These are phyloP conservation scores for Macroglossus sobrinus DNA, from an alignment of 2,113 vertebrate genomes.

Conservation along the genomic window DNA sequence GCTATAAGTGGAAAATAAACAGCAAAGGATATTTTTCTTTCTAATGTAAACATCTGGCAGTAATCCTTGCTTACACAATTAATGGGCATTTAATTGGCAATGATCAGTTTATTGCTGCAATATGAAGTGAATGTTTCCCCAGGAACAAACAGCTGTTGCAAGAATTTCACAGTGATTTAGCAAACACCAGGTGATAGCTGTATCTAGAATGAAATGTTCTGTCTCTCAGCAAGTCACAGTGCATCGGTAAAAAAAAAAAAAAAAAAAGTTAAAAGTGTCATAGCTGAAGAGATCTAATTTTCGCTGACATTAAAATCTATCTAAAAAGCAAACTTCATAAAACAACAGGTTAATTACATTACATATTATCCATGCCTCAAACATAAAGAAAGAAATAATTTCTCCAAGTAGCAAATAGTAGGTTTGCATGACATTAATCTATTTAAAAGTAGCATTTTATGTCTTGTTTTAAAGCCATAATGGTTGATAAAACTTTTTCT, in stretches of 20 bases:
- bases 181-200: constrained; percentile 88
- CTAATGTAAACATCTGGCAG: constrained; percentile 96
- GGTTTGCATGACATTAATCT: constrained; percentile 18
- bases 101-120: constrained; percentile 97
- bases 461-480: constrained; percentile 44
- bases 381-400: constrained; percentile 33
- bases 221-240: constrained; percentile 65
- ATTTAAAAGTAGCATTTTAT: constrained; percentile 50
- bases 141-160: constrained; percentile 96
- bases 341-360: constrained; percentile 51
- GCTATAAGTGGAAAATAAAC: constrained; percentile 86
- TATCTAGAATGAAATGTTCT: constrained; percentile 80
- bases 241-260: background rate
- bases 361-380: constrained; percentile 14
- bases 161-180: constrained; percentile 90
- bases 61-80: constrained; percentile 96
- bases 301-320: constrained; percentile 10
- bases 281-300: constrained; percentile 22
- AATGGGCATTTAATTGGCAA: constrained; percentile 99
- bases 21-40: constrained; percentile 92
- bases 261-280: constrained; percentile 18
- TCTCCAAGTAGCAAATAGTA: constrained; percentile 43
- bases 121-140: constrained; percentile 92
- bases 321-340: constrained; percentile 50
- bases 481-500: constrained; percentile 38